phyloP scores from a whole-genome alignment of 2,888 invertebrate genomes.

The Nymphalis c-album region DNA sequence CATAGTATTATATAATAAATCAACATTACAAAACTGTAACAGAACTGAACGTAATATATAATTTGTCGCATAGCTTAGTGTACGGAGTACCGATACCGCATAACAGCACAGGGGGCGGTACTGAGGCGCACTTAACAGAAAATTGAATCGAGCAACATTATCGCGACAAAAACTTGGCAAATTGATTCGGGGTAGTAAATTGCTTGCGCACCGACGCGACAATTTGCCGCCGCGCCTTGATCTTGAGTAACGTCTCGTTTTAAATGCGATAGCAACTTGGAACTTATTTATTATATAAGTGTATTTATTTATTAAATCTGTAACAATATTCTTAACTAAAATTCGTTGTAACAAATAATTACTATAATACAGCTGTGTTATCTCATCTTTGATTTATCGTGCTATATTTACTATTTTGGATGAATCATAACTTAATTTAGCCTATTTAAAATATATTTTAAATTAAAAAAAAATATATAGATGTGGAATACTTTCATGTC shows the following conservation, averaged over 20 bases:
- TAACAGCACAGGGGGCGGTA: conserved; percentile 39
- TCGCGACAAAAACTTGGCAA: conserved; percentile 70
- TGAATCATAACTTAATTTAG: no score
- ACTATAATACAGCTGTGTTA: no score
- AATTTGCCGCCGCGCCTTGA: conserved; percentile 38
- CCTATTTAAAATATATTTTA: no score
- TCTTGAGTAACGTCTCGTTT: conserved; percentile 36
- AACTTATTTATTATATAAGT: conserved; percentile 14
- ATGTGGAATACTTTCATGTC: no score
- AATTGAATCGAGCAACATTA: conserved; percentile 72
- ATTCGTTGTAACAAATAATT: no score
- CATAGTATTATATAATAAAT: no score
- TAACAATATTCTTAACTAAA: neutral
- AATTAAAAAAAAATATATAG: no score
- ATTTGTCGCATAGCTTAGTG: neutral
- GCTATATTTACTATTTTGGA: no score
- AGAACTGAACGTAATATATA: neutral
- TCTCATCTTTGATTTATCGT: no score
- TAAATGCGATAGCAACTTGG: conserved; percentile 20
- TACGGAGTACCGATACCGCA: conserved; percentile 32
- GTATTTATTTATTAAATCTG: conserved; percentile 16
- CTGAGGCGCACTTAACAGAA: conserved; percentile 46
- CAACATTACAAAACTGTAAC: neutral
- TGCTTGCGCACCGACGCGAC: conserved; percentile 47
- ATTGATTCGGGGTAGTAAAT: conserved; percentile 78